Base-by-base conservation (phyloP, 2,888 invertebrate species). In the Phengaris arion region DNA sequence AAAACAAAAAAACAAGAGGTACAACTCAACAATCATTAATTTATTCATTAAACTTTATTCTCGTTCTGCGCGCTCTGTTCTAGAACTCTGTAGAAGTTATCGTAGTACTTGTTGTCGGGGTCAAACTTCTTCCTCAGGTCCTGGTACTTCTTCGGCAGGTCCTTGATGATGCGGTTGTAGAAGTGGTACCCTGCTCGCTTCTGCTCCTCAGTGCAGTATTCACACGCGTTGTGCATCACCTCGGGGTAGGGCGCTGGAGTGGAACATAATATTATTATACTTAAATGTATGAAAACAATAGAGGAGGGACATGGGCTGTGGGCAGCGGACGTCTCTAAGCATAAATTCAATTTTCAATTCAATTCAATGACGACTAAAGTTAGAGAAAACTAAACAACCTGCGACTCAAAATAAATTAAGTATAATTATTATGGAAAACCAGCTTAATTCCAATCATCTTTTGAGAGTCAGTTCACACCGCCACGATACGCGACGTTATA, bases 101-200 rank as follows among this genome's bases (percentile, higher is more conserved):
- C 54, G 22, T 35, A 72, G 12, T 72, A 72, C 52, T 72, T 72
- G 54, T 52, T 35, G 6, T 72, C 72, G 4, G 72, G 72, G 52
- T 72, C 72, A 13, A 54, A 72, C 22, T 54, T 15, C 22, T 54
- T 35, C 6, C 35, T 54, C 2, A 72, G 10, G 13, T 54, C 72
- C 7, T 35, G 22, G 52, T 52, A 12, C 35, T 52, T 72, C 12
- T 52, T 7, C 10, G 72, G 72, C 13, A 72, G 13, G 12, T 72
- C 72, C 12, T 54, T 54, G 1, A 4, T 7, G 22, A 52, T 12
- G 35, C 72, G 51, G 22, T 72, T 54, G 10, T 52, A 72, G 72
- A 54, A 72, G 15, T 15, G 12, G 52, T 54, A 72, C 7, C 13
- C 72, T 4, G 35, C 72, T 13, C 35, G 6, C 35, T 72, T 72